These are phyloP conservation scores for Anolis carolinensis DNA, from an alignment of 2,113 vertebrate genomes.

Conservation along the genomic window DNA sequence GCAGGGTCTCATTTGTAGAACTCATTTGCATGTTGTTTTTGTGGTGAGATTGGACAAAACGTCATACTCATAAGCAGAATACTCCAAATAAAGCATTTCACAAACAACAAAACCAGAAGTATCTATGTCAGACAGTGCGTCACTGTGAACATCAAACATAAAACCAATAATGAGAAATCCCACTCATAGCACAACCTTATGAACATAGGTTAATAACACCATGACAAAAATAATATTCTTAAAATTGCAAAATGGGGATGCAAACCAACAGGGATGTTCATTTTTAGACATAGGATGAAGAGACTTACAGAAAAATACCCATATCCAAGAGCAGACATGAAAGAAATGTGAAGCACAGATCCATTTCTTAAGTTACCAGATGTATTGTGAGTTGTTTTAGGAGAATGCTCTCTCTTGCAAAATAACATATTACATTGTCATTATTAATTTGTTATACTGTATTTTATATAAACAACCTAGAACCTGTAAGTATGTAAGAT, in stretches of 20 bases:
- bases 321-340: too few species aligned
- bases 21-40: background rate
- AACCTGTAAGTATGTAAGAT: too few species aligned
- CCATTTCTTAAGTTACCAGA: too few species aligned
- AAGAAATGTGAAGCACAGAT: too few species aligned
- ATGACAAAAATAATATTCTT: slow-evolving; percentile 7
- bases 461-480: too few species aligned
- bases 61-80: background rate
- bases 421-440: too few species aligned
- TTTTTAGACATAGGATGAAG: background rate
- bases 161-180: background rate
- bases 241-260: slow-evolving; percentile 2
- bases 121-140: background rate
- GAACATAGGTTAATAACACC: background rate
- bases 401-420: too few species aligned
- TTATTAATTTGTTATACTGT: too few species aligned
- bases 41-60: background rate
- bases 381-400: too few species aligned
- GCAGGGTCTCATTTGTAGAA: too few species aligned
- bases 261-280: background rate
- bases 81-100: background rate
- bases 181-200: background rate
- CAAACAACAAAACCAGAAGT: slow-evolving; percentile 6
- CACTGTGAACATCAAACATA: background rate
- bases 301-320: background rate